phyloP scores from a whole-genome alignment of 2,113 vertebrate genomes.

The Lampris incognitus region DNA sequence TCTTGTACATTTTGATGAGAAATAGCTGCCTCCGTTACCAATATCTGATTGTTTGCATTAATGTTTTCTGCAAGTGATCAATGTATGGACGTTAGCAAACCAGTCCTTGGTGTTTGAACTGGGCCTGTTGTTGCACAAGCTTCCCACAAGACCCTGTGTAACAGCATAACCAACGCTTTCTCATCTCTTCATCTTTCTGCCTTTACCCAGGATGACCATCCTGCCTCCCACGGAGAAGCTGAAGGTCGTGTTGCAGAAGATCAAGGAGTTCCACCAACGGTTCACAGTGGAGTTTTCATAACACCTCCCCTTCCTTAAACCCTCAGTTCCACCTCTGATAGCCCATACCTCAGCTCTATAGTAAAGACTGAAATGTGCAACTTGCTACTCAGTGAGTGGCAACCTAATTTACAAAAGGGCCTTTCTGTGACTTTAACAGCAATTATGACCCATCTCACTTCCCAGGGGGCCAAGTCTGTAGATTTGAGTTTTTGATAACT shows the following conservation, averaged over 20 bases:
- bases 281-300: constrained; percentile 86
- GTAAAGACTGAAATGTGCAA: background rate
- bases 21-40: no score
- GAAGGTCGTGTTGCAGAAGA: constrained; percentile 82
- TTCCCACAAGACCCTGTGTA: background rate
- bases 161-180: background rate
- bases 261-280: constrained; percentile 84
- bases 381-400: background rate
- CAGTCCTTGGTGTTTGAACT: no score
- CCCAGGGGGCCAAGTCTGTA: no score
- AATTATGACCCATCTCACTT: background rate
- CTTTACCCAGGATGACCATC: constrained; percentile 88
- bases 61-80: no score
- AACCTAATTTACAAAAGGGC: constrained; percentile 38
- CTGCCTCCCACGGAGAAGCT: constrained; percentile 88
- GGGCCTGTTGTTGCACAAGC: no score
- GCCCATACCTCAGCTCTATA: background rate
- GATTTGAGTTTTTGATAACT: no score
- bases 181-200: background rate
- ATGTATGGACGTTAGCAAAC: no score
- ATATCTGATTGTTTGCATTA: no score
- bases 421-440: constrained; percentile 21
- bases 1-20: no score
- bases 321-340: background rate
- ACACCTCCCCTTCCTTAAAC: background rate